Evolutionary conservation across 1,140 invertebrate species (phyloP).

Genomic region (Manduca sexta): DNA sequence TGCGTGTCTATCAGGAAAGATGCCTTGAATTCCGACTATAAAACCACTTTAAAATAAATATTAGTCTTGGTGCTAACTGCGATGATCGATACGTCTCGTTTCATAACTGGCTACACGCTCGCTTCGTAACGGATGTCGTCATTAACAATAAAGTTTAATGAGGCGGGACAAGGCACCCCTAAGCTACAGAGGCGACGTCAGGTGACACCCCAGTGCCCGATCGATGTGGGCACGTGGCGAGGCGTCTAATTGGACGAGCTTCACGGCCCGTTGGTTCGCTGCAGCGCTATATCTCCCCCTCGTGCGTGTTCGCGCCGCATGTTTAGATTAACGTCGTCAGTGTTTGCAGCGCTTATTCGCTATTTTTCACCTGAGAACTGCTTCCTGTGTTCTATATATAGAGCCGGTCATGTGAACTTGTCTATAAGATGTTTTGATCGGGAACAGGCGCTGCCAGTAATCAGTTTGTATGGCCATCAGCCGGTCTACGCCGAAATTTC

Average conservation of each 20-base stretch:
- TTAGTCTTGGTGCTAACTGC: no score
- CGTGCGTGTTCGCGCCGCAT: conserved; percentile 8
- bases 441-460: no score
- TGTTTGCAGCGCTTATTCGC: conserved; percentile 5
- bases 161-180: no score
- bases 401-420: neutral
- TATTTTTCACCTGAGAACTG: conserved; percentile 5
- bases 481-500: no score
- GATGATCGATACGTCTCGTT: no score
- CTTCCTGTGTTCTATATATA: conserved; percentile 1
- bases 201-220: neutral
- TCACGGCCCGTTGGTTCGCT: conserved; percentile 5
- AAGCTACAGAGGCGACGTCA: neutral
- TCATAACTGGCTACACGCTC: no score
- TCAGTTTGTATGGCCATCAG: no score
- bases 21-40: no score
- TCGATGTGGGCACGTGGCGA: conserved; percentile 20
- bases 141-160: neutral
- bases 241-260: conserved; percentile 13
- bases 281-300: neutral
- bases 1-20: no score
- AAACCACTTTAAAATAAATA: no score
- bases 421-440: neutral
- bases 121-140: no score
- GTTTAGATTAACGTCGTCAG: conserved; percentile 10